Base-by-base conservation (phyloP, 2,113 vertebrate species). In the Mirounga angustirostris region DNA sequence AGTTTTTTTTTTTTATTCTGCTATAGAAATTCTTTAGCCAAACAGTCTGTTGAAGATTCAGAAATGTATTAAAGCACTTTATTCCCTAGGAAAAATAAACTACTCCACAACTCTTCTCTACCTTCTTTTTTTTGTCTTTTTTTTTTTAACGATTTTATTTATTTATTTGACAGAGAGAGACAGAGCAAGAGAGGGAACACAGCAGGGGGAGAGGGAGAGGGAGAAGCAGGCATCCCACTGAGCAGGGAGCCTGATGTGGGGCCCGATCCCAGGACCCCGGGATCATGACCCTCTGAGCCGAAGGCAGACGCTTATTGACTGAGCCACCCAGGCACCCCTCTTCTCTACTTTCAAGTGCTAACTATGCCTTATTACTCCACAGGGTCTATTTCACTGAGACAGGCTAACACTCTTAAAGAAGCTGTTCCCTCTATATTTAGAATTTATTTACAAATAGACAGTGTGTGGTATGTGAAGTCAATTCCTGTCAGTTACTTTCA, bases 341-440 rank as follows among this genome's bases (percentile, higher is more conserved):
- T 59, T 61, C 59, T 58, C 76, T 69, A 33, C 85, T 94, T 95
- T 85, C 63, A 82, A 85, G 81, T 50, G 54, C 33, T 94, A 93
- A 97, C 95, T 74, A 19, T 94, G 56, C 36, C 97, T 97, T 97
- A 97, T 94, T 84, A 96, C 36, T 82, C 89, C 81, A 13, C 1
- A 14, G 85, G 58, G 89, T 80, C 56, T 90, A 81, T 88, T 97
- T 97, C 69, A 36, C n/a, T 58, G 43, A 26, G 33, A 94, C 93
- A 96, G 56, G 58, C 76, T 97, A 84, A 95, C 26, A 5, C 19
- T 89, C 74, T 63, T 59, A 36, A 96, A 93, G 71, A 91, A 93
- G 36, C 1, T 40, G 12, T 69, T 91, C n/a, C 40, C 21, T 83
- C 79, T 80, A 33, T 50, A 65, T 58, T 93, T 91, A 73, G 63